Conservation (phyloP, 23 tunicate genomes). For the Styela plicata region DNA sequence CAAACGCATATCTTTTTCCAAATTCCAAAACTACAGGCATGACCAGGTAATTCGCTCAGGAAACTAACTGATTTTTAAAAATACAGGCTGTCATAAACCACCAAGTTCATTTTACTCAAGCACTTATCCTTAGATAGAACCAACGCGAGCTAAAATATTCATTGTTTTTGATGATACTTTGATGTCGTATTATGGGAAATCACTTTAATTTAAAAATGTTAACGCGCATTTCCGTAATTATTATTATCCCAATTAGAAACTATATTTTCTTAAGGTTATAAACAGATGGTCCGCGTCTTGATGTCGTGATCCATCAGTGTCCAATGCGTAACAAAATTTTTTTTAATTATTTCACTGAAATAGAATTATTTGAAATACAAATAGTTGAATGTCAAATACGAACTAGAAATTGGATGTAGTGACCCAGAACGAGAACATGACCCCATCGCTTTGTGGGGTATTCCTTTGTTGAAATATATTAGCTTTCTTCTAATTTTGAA, state of each 20-base stretch:
- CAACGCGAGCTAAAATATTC: too few species aligned
- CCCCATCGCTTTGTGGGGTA: neutral
- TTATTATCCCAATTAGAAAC: too few species aligned
- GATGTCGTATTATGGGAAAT: too few species aligned
- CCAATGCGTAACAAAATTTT: too few species aligned
- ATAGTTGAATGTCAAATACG: neutral
- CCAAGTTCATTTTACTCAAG: neutral
- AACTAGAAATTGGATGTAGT: neutral
- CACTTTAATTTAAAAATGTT: too few species aligned
- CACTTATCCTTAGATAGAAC: too few species aligned
- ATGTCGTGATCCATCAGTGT: too few species aligned
- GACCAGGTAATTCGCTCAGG: neutral
- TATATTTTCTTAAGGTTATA: too few species aligned
- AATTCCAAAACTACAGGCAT: neutral
- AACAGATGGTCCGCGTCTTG: too few species aligned
- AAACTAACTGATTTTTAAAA: neutral
- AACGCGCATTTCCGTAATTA: too few species aligned
- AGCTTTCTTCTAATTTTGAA: neutral
- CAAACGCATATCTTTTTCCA: neutral
- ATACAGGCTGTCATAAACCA: neutral
- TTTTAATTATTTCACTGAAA: too few species aligned
- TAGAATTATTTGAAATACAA: neutral
- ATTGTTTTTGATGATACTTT: too few species aligned
- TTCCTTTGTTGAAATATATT: neutral
- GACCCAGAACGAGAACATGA: neutral